Base-by-base conservation (phyloP, 2,888 invertebrate species). In the Xestia rhomboidea region DNA sequence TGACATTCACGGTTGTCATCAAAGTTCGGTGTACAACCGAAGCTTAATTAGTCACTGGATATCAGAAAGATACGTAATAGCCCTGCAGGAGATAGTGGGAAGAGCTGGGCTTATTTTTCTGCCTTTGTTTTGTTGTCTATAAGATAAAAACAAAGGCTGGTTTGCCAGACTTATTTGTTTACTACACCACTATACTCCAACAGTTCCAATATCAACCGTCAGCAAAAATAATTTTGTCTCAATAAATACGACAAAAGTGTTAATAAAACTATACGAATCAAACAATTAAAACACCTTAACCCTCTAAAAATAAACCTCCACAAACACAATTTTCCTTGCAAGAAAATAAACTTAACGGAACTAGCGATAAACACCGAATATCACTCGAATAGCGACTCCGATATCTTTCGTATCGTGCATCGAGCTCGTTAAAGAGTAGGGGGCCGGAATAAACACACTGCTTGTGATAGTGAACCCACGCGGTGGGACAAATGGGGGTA, bases 361-460 rank as follows among this genome's bases (percentile, higher is more conserved):
- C 51, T 75, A 67, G 46, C 74, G 71, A 88, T 88, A 88, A 87
- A 84, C 81, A 81, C 51, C 74, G 75, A 88, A 87, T 77, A 84
- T 87, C 76, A 79, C 74, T 64, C 68, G 60, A 82, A 75, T 68
- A 76, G 27, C 71, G 72, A 76, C 77, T 72, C 54, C 30, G 46
- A 38, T 83, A 85, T 80, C 83, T 78, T 24, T 49, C 68, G 66
- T 89, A 73, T 76, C 87, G 87, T 87, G 87, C 76, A 76, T 68
- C 54, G 63, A 75, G 80, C 82, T 88, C 89, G 80, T 89, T 89
- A 87, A 79, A 75, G 77, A 76, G 76, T 80, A 73, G 77, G 76
- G 63, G 38, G 73, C 62, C 68, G 80, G 76, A 81, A 88, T 88
- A 87, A 88, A 87, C 76, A 87, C 87, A 77, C 78, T 75, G 60